A percentile compares a stretch with the other conserved stretches of the same genome.
Conservation (phyloP, 2,888 invertebrate species). For the Caenorhabditis sp. region DNA sequence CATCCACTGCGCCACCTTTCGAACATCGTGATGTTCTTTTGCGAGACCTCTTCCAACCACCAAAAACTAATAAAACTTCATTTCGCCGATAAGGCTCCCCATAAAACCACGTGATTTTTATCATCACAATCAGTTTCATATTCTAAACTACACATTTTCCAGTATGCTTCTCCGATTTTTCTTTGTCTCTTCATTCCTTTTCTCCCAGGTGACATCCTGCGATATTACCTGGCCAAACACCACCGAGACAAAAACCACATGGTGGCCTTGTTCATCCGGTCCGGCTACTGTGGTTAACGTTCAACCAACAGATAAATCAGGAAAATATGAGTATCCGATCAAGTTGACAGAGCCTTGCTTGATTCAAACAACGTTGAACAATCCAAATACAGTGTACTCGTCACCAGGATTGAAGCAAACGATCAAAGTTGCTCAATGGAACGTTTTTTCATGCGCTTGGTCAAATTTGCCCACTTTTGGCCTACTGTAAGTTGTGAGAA, state of each 20-base stretch:
- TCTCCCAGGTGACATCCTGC: conserved; percentile 16
- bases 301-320: conserved; percentile 32
- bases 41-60: no score
- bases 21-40: no score
- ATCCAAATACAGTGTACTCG: conserved; percentile 33
- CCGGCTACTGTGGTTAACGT: conserved; percentile 33
- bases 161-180: neutral
- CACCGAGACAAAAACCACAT: conserved; percentile 41
- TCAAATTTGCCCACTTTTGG: conserved; percentile 41
- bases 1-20: no score
- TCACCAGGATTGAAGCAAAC: conserved; percentile 44
- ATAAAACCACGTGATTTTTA: no score
- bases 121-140: no score
- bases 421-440: conserved; percentile 36
- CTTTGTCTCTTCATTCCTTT: conserved; percentile 7
- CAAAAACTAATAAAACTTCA: no score
- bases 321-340: conserved; percentile 50
- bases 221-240: conserved; percentile 40
- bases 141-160: no score
- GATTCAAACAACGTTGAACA: conserved; percentile 41
- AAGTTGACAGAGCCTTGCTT: conserved; percentile 41
- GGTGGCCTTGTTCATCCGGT: conserved; percentile 46
- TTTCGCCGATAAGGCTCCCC: no score
- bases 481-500: conserved; percentile 20
- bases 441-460: conserved; percentile 25